Conservation (phyloP, 2,888 invertebrate genomes). For the Scaptomyza tumidula region DNA sequence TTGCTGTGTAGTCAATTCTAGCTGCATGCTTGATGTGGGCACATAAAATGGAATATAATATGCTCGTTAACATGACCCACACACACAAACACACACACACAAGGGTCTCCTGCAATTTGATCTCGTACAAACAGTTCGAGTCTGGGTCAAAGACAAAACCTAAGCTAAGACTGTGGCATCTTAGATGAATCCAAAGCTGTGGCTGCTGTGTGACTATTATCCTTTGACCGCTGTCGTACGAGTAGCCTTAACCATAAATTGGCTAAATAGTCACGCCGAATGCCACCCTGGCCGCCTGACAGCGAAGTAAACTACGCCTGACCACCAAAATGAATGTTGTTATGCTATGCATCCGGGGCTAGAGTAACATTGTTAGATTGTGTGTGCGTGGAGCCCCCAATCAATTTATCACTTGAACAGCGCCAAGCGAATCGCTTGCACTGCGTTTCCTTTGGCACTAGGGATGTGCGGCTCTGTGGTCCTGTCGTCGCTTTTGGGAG, state of each 20-base stretch:
- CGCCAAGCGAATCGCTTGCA: slow-evolving; percentile 60
- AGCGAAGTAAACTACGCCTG: slow-evolving; percentile 59
- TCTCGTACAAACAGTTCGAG: slow-evolving; percentile 75
- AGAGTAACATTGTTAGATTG: slow-evolving; percentile 8
- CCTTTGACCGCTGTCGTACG: slow-evolving; percentile 76
- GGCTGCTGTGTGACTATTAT: slow-evolving; percentile 72
- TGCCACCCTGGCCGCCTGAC: slow-evolving; percentile 67
- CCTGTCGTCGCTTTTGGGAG: slow-evolving; percentile 27
- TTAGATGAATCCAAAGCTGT: slow-evolving; percentile 31
- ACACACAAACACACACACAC: slow-evolving; percentile 7
- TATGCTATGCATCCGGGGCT: slow-evolving; percentile 30
- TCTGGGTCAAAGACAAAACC: slow-evolving; percentile 68
- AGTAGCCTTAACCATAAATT: slow-evolving; percentile 79
- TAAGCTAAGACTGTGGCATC: slow-evolving; percentile 27
- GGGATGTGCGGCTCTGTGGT: slow-evolving; percentile 35
- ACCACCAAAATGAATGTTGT: slow-evolving; percentile 54
- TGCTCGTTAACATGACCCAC: slow-evolving; percentile 59
- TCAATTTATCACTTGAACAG: slow-evolving; percentile 81
- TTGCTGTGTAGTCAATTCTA: slow-evolving; percentile 38
- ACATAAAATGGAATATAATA: slow-evolving; percentile 67
- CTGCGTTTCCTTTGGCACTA: slow-evolving; percentile 35
- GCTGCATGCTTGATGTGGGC: slow-evolving; percentile 33
- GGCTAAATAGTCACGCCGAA: slow-evolving; percentile 76
- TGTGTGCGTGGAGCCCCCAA: slow-evolving; percentile 55
- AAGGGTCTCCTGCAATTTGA: slow-evolving; percentile 66